phyloP scores from a whole-genome alignment of 2,113 vertebrate species.

The Noturus placidus region DNA sequence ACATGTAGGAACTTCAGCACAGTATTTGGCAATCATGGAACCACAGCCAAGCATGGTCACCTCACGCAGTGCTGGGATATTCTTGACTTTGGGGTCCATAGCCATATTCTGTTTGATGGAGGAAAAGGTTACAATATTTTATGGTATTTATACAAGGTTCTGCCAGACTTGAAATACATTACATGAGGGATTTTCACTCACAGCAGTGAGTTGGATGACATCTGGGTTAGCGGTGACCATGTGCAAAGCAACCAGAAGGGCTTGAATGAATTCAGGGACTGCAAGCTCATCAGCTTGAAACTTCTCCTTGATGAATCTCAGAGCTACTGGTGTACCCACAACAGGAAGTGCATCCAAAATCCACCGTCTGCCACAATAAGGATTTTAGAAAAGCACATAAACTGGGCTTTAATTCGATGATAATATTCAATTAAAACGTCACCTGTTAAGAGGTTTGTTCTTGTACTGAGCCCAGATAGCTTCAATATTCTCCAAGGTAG shows the following conservation, averaged over 20 bases:
- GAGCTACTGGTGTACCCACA: slow-evolving; percentile 63
- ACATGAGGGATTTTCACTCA: slow-evolving; percentile 50
- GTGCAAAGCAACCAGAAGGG: slow-evolving; percentile 69
- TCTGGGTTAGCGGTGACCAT: slow-evolving; percentile 69
- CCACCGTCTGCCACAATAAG: slow-evolving; percentile 66
- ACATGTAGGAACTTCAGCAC: slow-evolving; percentile 60
- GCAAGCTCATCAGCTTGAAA: slow-evolving; percentile 68
- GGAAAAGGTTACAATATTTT: not conserved
- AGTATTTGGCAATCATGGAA: slow-evolving; percentile 74
- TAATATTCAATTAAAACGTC: not conserved
- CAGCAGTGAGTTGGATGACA: slow-evolving; percentile 68
- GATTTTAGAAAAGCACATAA: not conserved
- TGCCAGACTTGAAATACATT: not conserved
- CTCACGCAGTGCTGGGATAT: slow-evolving; percentile 64
- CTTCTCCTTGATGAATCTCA: slow-evolving; percentile 76
- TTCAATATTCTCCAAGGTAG: slow-evolving; percentile 58
- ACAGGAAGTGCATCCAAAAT: slow-evolving; percentile 74
- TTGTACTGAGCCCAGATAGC: slow-evolving; percentile 66
- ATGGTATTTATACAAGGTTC: not conserved
- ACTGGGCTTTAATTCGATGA: not conserved
- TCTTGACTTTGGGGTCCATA: slow-evolving; percentile 61
- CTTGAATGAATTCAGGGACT: slow-evolving; percentile 64
- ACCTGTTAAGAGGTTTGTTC: slow-evolving; percentile 62
- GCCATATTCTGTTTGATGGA: slow-evolving; percentile 67
- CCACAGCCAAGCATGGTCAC: slow-evolving; percentile 73